These are phyloP conservation scores for Serinus canaria DNA, from an alignment of 2,113 vertebrate species.

Conservation along the genomic window DNA sequence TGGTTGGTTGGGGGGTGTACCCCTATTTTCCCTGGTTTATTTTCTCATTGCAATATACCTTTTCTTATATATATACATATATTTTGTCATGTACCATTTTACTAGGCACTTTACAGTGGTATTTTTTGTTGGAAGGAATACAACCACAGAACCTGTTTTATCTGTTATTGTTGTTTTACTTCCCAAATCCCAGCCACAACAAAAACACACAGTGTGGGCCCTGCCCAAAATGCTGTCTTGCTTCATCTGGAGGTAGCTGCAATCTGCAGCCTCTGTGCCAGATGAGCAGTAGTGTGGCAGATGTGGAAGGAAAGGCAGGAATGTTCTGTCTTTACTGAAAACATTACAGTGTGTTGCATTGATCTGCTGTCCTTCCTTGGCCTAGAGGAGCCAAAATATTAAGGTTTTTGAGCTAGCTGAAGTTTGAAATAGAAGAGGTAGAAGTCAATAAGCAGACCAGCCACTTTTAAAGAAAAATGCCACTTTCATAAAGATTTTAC, in stretches of 20 bases:
- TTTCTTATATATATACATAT: not conserved
- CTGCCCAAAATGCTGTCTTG: not conserved
- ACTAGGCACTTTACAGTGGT: not conserved
- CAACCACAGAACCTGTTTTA: not conserved
- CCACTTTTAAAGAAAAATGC: not conserved
- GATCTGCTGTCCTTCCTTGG: not conserved
- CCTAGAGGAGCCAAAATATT: not conserved
- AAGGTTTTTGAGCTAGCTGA: not conserved
- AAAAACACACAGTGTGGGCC: not conserved
- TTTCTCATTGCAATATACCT: not conserved
- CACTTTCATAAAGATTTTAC: not conserved
- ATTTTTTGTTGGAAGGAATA: not conserved
- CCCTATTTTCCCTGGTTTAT: not conserved
- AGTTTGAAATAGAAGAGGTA: not conserved
- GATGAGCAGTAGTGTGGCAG: not conserved
- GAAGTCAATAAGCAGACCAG: not conserved
- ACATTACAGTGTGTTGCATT: not conserved
- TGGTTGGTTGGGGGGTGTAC: rapidly evolving
- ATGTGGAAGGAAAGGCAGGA: not conserved
- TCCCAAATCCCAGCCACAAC: not conserved
- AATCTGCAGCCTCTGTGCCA: not conserved
- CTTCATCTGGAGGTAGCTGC: not conserved
- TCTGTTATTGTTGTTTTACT: not conserved
- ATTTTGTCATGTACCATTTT: not conserved
- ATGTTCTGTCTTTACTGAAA: not conserved